Evolutionary conservation across 2,888 invertebrate genomes (phyloP).

Genomic region (Drosophila quinaria): DNA sequence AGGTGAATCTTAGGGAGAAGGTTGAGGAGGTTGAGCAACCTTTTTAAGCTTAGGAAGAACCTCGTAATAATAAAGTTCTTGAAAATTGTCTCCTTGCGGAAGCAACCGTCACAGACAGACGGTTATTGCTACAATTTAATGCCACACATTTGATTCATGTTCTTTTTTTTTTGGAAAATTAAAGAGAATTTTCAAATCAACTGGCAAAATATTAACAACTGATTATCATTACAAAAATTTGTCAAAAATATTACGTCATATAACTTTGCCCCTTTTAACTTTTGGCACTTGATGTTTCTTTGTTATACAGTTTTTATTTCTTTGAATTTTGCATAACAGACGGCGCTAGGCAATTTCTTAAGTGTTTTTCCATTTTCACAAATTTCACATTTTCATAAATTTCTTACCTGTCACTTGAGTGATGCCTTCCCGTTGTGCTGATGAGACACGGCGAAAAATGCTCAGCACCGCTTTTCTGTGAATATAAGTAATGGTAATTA

Average conservation of each 20-base stretch:
- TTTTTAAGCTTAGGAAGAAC: constrained; percentile 3
- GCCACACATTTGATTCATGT: not conserved
- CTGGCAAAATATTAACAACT: not conserved
- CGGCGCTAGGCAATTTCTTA: constrained; percentile 18
- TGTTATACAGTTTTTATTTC: constrained; percentile 22
- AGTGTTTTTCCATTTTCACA: constrained; percentile 11
- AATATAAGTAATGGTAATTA: constrained; percentile 22
- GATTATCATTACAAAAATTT: not conserved
- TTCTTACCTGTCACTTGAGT: constrained; percentile 86
- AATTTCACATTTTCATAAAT: constrained; percentile 1
- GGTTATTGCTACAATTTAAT: constrained; percentile 6
- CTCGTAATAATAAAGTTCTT: not conserved
- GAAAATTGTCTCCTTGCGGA: not conserved
- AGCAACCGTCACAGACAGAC: constrained; percentile 6
- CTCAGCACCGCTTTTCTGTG: constrained; percentile 84
- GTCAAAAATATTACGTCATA: not conserved
- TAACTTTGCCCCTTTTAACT: not conserved
- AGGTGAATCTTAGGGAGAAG: not conserved
- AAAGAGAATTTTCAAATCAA: not conserved
- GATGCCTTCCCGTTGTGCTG: constrained; percentile 82
- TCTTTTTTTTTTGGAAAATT: not conserved
- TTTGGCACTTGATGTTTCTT: constrained; percentile 15
- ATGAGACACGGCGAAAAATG: constrained; percentile 83
- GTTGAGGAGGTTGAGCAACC: not conserved
- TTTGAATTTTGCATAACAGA: constrained; percentile 20